phyloP scores from a whole-genome alignment of 2,797 vertebrate species.

The Lates japonicus region DNA sequence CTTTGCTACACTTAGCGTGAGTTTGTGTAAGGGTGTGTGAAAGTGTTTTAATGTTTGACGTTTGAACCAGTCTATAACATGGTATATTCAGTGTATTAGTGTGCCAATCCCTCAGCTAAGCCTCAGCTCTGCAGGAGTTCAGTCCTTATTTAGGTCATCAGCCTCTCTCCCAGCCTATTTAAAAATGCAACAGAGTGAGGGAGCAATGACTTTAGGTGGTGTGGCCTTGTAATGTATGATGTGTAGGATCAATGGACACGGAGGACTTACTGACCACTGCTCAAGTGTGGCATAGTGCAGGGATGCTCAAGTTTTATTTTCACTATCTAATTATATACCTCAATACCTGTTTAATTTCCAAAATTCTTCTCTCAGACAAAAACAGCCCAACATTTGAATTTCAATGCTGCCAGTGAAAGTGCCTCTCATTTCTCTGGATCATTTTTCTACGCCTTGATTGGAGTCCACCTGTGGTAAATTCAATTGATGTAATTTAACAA shows the following conservation, averaged over 20 bases:
- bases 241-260: background rate
- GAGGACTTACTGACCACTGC: no score
- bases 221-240: background rate
- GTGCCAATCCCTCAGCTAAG: constrained; percentile 71
- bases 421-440: no score
- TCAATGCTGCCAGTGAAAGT: no score
- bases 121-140: constrained; percentile 61
- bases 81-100: constrained; percentile 59
- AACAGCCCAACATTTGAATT: no score
- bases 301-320: no score
- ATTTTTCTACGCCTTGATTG: no score
- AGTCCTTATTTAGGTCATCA: constrained; percentile 76
- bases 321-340: no score
- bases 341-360: no score
- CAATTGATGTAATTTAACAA: no score
- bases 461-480: no score
- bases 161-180: background rate
- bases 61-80: constrained; percentile 26
- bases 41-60: constrained; percentile 2
- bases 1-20: background rate
- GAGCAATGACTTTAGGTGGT: background rate
- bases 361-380: no score
- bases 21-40: background rate
- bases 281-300: no score
- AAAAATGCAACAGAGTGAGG: background rate